Evolutionary conservation across 2,113 vertebrate species (phyloP), one percentile per base, ranked within the genome.

Genomic region (Gymnogyps californianus): DNA sequence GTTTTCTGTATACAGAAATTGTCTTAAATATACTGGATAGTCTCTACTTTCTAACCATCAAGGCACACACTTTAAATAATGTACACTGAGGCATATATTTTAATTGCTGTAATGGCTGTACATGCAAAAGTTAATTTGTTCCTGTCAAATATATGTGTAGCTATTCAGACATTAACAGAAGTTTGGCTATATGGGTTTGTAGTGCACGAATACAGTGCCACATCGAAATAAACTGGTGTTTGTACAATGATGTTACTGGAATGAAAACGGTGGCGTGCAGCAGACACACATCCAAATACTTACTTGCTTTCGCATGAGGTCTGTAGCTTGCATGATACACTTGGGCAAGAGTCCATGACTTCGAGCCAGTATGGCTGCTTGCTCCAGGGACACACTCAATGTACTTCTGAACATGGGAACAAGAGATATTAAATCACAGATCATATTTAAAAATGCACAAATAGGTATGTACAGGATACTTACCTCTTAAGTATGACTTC

Each of bases 301-400:
- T 55, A 99, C 99, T 98, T 99, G 99, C 98, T 99, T 99, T 24
- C 99, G 98, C 99, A 99, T 99, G 91, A 99, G 99, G 97, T 99
- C 99, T 81, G 99, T 99, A 32, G 99, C 99, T 95, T 99, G 99
- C 99, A 99, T 99, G 97, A 99, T 98, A 49, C 99, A 99, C 88
- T 99, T 99, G 17, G 99, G 99, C 87, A 99, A 95, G 61, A 99
- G 98, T 3, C 99, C 99, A 0, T 99, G 99, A 96, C 99, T 99
- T 81, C 99, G 98, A 3, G 99, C 98, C 92, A 99, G 93, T 21
- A 99, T 98, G 96, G 99, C 99, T 1, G 99, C 98, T 96, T 99
- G 99, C 97, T 99, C 99, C 98, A 99, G 97, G 28, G 99, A 99
- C 87, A 99, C 98, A 2, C 98, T 99, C 75, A 99, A 75, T 7